phyloP scores from a whole-genome alignment of 2,797 vertebrate genomes.

The Orestias chungarensis region DNA sequence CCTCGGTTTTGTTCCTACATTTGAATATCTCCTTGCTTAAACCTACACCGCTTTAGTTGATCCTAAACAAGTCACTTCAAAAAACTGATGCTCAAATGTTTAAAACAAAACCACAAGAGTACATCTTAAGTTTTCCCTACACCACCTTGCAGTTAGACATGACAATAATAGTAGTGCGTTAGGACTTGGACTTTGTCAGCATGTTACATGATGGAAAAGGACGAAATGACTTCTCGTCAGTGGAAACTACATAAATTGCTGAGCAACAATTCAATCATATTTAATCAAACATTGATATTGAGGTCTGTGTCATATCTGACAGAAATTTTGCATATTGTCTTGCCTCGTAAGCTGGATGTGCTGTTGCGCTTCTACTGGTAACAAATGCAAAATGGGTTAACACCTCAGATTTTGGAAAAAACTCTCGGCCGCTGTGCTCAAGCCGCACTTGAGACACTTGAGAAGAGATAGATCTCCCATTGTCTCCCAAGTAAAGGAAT shows the following conservation, averaged over 20 bases:
- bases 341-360: neutral
- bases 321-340: neutral
- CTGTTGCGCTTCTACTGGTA: neutral
- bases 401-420: constrained; percentile 3
- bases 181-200: neutral
- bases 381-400: constrained; percentile 22
- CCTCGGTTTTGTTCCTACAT: too few species aligned
- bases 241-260: neutral
- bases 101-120: neutral
- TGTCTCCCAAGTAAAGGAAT: constrained; percentile 34
- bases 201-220: neutral
- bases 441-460: neutral
- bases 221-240: neutral
- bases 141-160: neutral
- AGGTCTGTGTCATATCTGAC: neutral
- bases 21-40: neutral
- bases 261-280: neutral
- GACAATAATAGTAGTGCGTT: neutral
- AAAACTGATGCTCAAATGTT: neutral
- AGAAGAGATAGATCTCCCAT: constrained; percentile 3
- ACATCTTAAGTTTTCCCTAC: neutral
- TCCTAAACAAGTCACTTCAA: neutral
- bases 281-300: neutral
- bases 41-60: neutral
- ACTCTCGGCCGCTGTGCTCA: constrained; percentile 20